A percentile compares a stretch with the other conserved stretches of the same genome.
These are phyloP conservation scores for Lasioglossum baleicum DNA, from an alignment of 1,140 invertebrate species.

Conservation along the genomic window DNA sequence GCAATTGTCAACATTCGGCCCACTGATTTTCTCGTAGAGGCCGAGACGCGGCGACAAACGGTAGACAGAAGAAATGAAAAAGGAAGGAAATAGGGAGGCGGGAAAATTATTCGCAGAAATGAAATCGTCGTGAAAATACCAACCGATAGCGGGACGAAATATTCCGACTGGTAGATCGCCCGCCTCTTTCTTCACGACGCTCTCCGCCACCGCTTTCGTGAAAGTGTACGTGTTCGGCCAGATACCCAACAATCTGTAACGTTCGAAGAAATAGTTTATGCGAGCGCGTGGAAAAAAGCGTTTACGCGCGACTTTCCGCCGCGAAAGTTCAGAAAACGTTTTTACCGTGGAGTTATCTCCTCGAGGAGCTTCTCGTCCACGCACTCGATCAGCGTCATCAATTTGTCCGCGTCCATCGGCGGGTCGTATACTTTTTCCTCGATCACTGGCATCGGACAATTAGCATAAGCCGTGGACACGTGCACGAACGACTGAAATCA, in stretches of 20 bases:
- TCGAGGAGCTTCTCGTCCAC: constrained; percentile 84
- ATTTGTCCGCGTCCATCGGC: constrained; percentile 78
- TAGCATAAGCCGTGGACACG: constrained; percentile 84
- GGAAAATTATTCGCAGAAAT: background rate
- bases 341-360: constrained; percentile 84
- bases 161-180: constrained; percentile 85
- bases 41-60: background rate
- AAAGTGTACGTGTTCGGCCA: constrained; percentile 88
- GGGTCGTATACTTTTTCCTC: constrained; percentile 82
- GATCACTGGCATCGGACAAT: constrained; percentile 80
- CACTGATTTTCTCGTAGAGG: no score
- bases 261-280: background rate
- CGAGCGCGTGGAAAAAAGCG: background rate
- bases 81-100: no score
- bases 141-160: constrained; percentile 89
- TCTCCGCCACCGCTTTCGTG: constrained; percentile 86
- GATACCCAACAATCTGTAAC: constrained; percentile 78
- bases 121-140: background rate
- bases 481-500: constrained; percentile 81
- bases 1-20: background rate
- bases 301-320: no score
- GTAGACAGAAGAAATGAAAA: no score
- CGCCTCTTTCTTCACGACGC: constrained; percentile 80
- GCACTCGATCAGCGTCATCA: constrained; percentile 85
- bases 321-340: constrained; percentile 8